Percentiles rank a stretch among this genome's conserved stretches.
Evolutionary conservation across 2,113 vertebrate species (phyloP).

Genomic region (Megaceryle maxima): DNA sequence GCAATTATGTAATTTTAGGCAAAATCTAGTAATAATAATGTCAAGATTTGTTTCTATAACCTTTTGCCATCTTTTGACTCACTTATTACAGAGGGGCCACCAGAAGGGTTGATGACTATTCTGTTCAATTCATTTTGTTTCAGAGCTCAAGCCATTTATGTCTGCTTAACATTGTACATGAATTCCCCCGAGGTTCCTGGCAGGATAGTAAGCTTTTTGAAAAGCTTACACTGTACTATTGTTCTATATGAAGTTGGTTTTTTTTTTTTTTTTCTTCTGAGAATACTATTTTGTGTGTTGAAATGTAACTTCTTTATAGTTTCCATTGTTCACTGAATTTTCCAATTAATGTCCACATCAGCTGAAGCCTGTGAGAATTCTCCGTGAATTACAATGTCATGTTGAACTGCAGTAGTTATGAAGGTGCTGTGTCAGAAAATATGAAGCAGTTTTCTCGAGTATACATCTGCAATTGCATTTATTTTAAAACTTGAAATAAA

Average conservation of each 20-base stretch:
- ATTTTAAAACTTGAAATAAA: slow-evolving; percentile 41
- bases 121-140: background rate
- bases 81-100: background rate
- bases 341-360: slow-evolving; percentile 68
- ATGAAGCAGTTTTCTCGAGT: slow-evolving; percentile 6
- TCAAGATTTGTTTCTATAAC: background rate
- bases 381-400: slow-evolving; percentile 26
- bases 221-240: background rate
- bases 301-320: slow-evolving; percentile 58
- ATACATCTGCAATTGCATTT: background rate
- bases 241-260: background rate
- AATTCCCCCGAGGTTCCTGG: background rate
- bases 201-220: background rate
- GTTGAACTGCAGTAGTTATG: slow-evolving; percentile 38
- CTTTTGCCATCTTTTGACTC: background rate
- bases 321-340: slow-evolving; percentile 66
- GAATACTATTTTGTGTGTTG: slow-evolving; percentile 23
- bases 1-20: background rate
- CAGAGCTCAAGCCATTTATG: background rate
- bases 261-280: background rate
- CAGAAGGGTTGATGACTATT: background rate
- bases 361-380: slow-evolving; percentile 60
- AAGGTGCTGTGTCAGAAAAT: slow-evolving; percentile 56
- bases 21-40: background rate
- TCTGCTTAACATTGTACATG: background rate